Evolutionary conservation across 2,113 vertebrate genomes (phyloP).

Genomic region (Aepyceros melampus): DNA sequence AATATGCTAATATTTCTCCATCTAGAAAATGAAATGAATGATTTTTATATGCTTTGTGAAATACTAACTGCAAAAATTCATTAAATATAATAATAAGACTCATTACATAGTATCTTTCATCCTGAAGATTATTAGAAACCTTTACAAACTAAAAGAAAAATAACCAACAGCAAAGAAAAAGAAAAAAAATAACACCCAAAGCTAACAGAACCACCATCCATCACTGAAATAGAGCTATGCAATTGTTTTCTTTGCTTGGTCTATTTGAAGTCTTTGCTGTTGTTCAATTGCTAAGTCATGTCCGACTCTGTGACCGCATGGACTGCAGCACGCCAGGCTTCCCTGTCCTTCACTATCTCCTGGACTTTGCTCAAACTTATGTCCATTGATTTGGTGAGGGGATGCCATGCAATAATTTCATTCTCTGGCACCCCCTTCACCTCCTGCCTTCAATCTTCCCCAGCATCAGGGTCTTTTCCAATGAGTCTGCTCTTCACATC

Average conservation of each 20-base stretch:
- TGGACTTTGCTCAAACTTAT: background rate
- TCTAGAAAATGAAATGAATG: slow-evolving; percentile 7
- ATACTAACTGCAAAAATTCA: slow-evolving; percentile 20
- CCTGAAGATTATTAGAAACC: background rate
- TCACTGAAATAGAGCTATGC: background rate
- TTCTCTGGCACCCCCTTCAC: background rate
- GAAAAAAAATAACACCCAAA: background rate
- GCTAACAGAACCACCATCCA: background rate
- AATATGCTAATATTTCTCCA: slow-evolving; percentile 20
- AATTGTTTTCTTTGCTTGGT: background rate
- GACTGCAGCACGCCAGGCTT: background rate
- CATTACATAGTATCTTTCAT: slow-evolving; percentile 3
- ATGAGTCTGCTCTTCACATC: background rate
- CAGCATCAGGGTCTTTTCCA: background rate
- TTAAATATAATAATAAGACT: slow-evolving; percentile 22
- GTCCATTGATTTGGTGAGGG: background rate
- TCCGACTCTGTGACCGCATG: background rate
- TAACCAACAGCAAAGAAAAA: background rate
- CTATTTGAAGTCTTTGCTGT: background rate
- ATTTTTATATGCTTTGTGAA: background rate
- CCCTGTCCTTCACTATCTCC: background rate
- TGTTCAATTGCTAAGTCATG: background rate
- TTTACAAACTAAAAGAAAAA: slow-evolving; percentile 46
- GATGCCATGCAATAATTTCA: background rate
- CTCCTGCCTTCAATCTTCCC: background rate